phyloP scores from a whole-genome alignment of 2,888 invertebrate species.

The Pristionchus mayeri region DNA sequence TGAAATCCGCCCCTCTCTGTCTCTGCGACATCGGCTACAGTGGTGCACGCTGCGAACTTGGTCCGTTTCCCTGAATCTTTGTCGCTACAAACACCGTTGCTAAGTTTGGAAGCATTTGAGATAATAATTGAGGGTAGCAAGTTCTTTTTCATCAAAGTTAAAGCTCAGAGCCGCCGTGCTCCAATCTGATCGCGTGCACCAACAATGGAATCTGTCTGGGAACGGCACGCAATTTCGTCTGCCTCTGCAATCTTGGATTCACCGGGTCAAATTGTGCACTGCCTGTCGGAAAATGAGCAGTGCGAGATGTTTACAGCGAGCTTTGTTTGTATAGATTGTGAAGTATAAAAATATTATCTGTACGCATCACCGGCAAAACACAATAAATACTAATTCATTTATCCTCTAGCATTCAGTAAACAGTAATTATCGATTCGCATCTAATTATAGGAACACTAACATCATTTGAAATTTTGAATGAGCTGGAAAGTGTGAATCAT shows the following conservation, averaged over 20 bases:
- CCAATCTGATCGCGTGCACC: constrained; percentile 63
- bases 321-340: neutral
- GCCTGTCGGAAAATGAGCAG: neutral
- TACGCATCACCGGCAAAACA: too few relatives aligned
- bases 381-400: too few relatives aligned
- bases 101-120: too few relatives aligned
- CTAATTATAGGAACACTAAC: too few relatives aligned
- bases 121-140: too few relatives aligned
- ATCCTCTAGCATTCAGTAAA: too few relatives aligned
- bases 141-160: neutral
- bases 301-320: neutral
- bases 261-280: constrained; percentile 87
- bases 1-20: neutral
- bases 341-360: neutral
- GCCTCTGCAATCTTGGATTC: constrained; percentile 89
- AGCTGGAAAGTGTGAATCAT: too few relatives aligned
- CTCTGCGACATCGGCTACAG: neutral
- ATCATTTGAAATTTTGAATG: too few relatives aligned
- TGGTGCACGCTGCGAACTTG: neutral
- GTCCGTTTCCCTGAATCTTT: neutral
- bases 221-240: constrained; percentile 60
- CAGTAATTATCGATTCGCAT: too few relatives aligned
- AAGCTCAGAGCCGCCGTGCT: constrained; percentile 63
- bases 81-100: too few relatives aligned
- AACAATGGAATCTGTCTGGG: constrained; percentile 67